phyloP scores from a whole-genome alignment of 2,113 vertebrate genomes.

The Aythya baeri region DNA sequence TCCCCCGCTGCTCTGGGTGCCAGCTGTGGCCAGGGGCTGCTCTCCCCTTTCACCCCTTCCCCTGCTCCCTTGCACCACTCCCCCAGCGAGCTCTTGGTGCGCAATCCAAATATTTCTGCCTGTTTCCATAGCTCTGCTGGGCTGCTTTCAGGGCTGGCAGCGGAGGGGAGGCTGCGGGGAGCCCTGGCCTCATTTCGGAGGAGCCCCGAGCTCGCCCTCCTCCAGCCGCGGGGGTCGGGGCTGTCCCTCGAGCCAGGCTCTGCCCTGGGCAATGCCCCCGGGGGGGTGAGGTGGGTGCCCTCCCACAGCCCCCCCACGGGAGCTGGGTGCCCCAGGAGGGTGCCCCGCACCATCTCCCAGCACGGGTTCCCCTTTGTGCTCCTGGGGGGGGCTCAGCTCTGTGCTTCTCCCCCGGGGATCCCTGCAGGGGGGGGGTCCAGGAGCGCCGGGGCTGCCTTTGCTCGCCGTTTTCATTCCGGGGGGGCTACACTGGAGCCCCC shows the following conservation, averaged over 20 bases:
- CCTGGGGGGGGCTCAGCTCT: too few species aligned
- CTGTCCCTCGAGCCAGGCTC: background rate
- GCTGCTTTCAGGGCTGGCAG: rapidly evolving
- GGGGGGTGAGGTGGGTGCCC: background rate
- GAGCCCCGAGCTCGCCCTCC: background rate
- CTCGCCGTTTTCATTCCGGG: too few species aligned
- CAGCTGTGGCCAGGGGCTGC: too few species aligned
- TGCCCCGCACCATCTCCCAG: too few species aligned
- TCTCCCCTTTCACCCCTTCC: background rate
- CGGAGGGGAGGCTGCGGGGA: too few species aligned
- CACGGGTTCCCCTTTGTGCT: background rate
- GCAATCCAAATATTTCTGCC: background rate
- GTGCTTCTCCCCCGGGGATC: too few species aligned
- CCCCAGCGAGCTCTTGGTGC: rapidly evolving
- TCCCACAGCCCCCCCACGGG: background rate
- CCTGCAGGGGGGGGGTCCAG: too few species aligned
- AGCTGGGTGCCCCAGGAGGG: too few species aligned
- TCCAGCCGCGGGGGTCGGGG: background rate
- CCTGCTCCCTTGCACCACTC: background rate
- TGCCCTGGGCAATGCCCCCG: background rate
- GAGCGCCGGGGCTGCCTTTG: too few species aligned
- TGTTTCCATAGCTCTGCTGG: background rate
- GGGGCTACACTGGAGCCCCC: too few species aligned
- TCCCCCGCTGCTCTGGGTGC: background rate
- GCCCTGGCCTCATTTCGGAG: too few species aligned